Percentiles rank a stretch among this genome's conserved stretches.
These are phyloP conservation scores for Odobenus rosmarus DNA, from an alignment of 2,113 vertebrate species.

Conservation along the genomic window DNA sequence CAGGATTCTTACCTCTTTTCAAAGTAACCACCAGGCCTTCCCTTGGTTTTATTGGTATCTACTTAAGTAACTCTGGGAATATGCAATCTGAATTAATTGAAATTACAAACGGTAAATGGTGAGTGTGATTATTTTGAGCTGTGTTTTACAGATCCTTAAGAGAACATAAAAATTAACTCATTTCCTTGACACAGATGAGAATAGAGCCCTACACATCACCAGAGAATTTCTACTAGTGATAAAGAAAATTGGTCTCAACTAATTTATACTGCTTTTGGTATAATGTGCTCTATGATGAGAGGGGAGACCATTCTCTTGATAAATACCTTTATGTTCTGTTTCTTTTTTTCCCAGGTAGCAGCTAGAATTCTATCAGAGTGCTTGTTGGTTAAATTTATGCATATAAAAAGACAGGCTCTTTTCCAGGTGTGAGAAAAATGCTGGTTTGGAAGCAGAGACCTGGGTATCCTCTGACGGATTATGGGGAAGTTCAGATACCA, in stretches of 20 bases:
- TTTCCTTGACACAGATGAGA: background rate
- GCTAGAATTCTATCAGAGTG: background rate
- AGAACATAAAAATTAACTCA: background rate
- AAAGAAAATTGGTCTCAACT: background rate
- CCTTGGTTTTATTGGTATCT: background rate
- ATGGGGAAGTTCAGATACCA: background rate
- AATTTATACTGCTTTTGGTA: background rate
- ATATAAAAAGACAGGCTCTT: background rate
- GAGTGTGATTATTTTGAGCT: background rate
- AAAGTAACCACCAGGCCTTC: background rate
- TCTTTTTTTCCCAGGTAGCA: background rate
- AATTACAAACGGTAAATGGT: background rate
- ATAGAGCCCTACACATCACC: background rate
- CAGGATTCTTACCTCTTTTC: slow-evolving; percentile 15
- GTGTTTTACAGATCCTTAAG: background rate
- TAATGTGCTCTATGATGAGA: background rate
- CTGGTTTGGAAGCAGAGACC: background rate
- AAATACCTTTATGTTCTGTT: background rate
- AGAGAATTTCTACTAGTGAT: background rate
- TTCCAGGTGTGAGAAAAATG: background rate
- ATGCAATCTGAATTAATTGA: background rate
- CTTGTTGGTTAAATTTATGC: background rate
- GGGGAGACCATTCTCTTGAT: background rate
- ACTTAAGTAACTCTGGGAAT: background rate
- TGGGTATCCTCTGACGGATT: background rate